Evolutionary conservation across 2,888 invertebrate genomes (phyloP), one percentile per base, ranked within the genome.

Genomic region (Sminthurinus aureus): DNA sequence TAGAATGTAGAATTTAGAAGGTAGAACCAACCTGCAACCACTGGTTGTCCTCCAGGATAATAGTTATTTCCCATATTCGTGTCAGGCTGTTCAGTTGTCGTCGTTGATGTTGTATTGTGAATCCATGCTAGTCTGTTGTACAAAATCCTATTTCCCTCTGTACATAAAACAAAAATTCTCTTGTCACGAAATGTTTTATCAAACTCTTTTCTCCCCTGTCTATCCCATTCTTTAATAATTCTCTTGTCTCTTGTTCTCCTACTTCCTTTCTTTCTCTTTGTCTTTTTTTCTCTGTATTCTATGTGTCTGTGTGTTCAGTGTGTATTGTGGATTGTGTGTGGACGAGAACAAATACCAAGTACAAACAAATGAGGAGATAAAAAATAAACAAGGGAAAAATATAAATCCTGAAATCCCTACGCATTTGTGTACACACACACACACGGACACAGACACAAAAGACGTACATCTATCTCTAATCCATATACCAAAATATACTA

Each of bases 71-170:
- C 69, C 3, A 11, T 9, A 58, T 69, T 74, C 11, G 76, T 80
- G 75, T 84, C 85, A 20, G 85, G 79, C 20, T 64, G 15, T 26
- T 85, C 86, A 3, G 87, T 84, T 18, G 87, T 79, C 2, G 79
- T 66, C n/a, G 81, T 81, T 67, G 84, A 84, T 9, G 88, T 87
- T 51, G 84, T 79, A 15, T 85, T 85, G 51, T 84, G 83, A 83
- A 86, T 85, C 88, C 88, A 88, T 51, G 87, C 87, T 9, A 88
- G 51, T 22, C 88, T 83, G 20, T 85, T 85, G 66, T 85, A 81
- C 15, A 88, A 71, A 69, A 86, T 69, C 38, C 88, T 86, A 79
- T 88, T 86, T 24, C 88, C 88, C 86, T 88, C 88, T 88, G 84
- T 20, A 80, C 12, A 75, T 18, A 52, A 22, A 20, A 75, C 13